These are phyloP conservation scores for Thysanoteuthis rhombus DNA, from an alignment of 2,888 invertebrate species.

Conservation along the genomic window DNA sequence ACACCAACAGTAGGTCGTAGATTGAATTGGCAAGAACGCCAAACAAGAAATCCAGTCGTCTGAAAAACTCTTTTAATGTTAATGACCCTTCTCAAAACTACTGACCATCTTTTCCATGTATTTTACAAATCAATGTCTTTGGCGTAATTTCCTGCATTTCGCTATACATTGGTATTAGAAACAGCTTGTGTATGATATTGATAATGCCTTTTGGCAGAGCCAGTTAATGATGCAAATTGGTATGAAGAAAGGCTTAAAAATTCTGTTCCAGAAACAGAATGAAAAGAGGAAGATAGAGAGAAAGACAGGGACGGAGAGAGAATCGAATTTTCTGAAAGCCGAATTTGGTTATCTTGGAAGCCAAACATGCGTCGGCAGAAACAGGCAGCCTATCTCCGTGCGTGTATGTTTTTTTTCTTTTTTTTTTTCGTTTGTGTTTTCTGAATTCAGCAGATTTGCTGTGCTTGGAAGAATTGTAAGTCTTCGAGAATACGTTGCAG, in stretches of 20 bases:
- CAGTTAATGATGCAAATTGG: neutral
- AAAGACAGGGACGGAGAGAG: neutral
- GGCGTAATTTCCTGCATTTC: neutral
- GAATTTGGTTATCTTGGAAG: neutral
- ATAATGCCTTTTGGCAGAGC: neutral
- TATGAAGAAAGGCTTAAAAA: neutral
- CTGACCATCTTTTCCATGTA: no score
- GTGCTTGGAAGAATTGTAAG: neutral
- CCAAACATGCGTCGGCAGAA: neutral
- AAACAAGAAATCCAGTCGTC: no score
- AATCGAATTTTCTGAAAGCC: neutral
- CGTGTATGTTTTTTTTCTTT: no score
- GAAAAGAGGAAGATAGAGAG: neutral
- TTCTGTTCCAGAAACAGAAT: neutral
- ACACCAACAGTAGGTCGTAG: no score
- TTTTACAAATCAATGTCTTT: no score
- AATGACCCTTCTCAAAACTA: no score
- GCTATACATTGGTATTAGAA: neutral
- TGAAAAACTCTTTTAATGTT: no score
- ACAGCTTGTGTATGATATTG: no score
- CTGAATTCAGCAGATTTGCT: neutral
- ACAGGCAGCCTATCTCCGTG: neutral
- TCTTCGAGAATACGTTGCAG: neutral
- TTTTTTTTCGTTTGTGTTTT: neutral
- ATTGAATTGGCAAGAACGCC: no score